These are phyloP conservation scores for Mormoops blainvillei DNA, from an alignment of 2,113 vertebrate species.

Conservation along the genomic window DNA sequence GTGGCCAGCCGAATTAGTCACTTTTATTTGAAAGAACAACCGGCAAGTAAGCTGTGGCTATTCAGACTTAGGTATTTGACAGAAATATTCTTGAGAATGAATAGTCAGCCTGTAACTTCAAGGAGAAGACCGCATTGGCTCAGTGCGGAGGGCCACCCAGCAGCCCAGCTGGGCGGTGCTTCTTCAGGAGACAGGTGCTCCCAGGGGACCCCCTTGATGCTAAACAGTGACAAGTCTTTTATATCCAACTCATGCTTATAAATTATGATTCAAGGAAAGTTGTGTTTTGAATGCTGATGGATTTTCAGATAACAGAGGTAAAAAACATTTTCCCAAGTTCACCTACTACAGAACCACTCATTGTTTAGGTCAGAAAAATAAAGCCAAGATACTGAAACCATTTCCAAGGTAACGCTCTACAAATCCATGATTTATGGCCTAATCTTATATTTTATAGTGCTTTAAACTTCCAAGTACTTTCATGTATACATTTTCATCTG, in stretches of 20 bases:
- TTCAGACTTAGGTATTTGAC: not conserved
- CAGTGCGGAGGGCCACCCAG: not conserved
- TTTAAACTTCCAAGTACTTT: slow-evolving; percentile 9
- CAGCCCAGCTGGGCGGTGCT: not conserved
- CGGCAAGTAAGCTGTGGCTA: not conserved
- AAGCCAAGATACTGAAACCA: not conserved
- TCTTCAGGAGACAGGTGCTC: not conserved
- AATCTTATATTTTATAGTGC: not conserved
- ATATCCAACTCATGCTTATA: not conserved
- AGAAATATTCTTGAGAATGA: not conserved
- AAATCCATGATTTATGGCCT: not conserved
- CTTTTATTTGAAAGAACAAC: not conserved
- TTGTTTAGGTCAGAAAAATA: slow-evolving; percentile 3
- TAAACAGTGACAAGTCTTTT: not conserved
- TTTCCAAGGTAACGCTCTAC: not conserved
- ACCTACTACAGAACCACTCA: not conserved
- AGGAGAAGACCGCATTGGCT: not conserved
- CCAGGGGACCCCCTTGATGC: not conserved
- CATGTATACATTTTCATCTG: not conserved
- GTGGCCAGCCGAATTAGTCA: not conserved
- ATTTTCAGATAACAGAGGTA: slow-evolving; percentile 10
- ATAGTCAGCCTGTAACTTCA: not conserved
- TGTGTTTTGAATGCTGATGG: not conserved
- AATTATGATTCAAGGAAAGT: not conserved
- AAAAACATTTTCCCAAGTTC: not conserved